Conservation (phyloP, 2,888 invertebrate genomes). For the Melanophora roralis region DNA sequence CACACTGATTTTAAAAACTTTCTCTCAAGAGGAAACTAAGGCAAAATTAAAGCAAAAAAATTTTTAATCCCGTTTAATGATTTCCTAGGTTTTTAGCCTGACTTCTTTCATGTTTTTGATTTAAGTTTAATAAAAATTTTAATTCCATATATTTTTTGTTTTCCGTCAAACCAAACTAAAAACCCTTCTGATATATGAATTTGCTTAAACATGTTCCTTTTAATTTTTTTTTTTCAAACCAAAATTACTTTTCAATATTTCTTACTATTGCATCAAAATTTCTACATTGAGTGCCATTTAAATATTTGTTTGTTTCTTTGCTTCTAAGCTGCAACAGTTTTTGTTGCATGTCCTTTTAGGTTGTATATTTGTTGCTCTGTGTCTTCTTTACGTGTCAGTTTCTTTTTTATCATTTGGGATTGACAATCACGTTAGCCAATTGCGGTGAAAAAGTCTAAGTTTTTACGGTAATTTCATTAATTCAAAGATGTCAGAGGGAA, state of each 20-base stretch:
- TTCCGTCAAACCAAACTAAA: conserved; percentile 7
- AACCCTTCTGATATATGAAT: conserved; percentile 3
- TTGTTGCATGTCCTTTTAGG: conserved; percentile 11
- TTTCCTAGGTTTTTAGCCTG: too few species aligned
- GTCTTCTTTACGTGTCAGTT: neutral
- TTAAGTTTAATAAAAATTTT: too few species aligned
- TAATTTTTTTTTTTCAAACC: conserved; percentile 3
- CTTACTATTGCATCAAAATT: conserved; percentile 8
- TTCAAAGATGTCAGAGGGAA: neutral
- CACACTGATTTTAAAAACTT: too few species aligned
- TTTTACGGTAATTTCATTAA: conserved; percentile 48
- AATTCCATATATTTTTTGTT: conserved; percentile 33
- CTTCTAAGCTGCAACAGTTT: conserved; percentile 27
- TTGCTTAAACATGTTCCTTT: neutral
- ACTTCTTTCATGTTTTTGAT: too few species aligned
- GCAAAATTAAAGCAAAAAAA: too few species aligned
- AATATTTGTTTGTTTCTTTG: neutral
- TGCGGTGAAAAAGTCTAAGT: conserved; percentile 20
- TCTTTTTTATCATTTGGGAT: conserved; percentile 38
- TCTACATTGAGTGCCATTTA: conserved; percentile 28
- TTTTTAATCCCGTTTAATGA: too few species aligned
- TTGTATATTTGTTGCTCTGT: neutral
- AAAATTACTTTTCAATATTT: conserved; percentile 31
- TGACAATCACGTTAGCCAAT: conserved; percentile 53
- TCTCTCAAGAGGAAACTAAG: too few species aligned